phyloP scores from a whole-genome alignment of 2,797 vertebrate genomes.

The Pampus argenteus region DNA sequence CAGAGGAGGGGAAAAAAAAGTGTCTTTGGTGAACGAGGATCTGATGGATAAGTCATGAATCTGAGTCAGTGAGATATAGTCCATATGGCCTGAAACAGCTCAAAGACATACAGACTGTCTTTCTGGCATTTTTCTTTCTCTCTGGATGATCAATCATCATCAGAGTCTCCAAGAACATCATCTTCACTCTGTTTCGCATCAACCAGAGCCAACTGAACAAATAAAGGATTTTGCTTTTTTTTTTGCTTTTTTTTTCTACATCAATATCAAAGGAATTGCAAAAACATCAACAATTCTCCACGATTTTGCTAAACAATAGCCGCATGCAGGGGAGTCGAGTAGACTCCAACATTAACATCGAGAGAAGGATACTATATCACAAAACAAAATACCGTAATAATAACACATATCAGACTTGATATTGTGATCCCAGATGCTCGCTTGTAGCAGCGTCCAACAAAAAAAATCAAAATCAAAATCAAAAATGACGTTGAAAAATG shows the following conservation, averaged over 20 bases:
- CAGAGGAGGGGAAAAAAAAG: slow-evolving; percentile 22
- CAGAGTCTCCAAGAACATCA: slow-evolving; percentile 33
- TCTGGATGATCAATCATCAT: slow-evolving; percentile 53
- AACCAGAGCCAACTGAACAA: slow-evolving; percentile 33
- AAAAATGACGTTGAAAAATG: not conserved
- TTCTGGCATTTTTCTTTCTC: slow-evolving; percentile 24
- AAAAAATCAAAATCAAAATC: not conserved
- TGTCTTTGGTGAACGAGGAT: slow-evolving; percentile 53
- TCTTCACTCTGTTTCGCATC: slow-evolving; percentile 45
- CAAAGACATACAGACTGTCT: slow-evolving; percentile 48
- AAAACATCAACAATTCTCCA: slow-evolving; percentile 23
- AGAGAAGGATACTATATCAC: slow-evolving; percentile 37
- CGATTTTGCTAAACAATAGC: slow-evolving; percentile 34
- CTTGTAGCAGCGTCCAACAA: not conserved
- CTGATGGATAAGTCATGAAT: slow-evolving; percentile 73
- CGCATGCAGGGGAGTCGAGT: slow-evolving; percentile 10
- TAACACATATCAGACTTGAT: slow-evolving; percentile 6
- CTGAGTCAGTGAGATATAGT: slow-evolving; percentile 66
- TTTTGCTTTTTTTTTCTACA: slow-evolving; percentile 30
- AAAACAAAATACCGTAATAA: slow-evolving; percentile 9
- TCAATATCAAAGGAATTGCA: slow-evolving; percentile 46
- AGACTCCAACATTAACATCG: slow-evolving; percentile 38
- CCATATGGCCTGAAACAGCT: slow-evolving; percentile 54
- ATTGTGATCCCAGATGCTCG: slow-evolving; percentile 22
- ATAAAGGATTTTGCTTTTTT: slow-evolving; percentile 8